phyloP scores from a whole-genome alignment of 2,888 invertebrate species.

The Macaria notata region DNA sequence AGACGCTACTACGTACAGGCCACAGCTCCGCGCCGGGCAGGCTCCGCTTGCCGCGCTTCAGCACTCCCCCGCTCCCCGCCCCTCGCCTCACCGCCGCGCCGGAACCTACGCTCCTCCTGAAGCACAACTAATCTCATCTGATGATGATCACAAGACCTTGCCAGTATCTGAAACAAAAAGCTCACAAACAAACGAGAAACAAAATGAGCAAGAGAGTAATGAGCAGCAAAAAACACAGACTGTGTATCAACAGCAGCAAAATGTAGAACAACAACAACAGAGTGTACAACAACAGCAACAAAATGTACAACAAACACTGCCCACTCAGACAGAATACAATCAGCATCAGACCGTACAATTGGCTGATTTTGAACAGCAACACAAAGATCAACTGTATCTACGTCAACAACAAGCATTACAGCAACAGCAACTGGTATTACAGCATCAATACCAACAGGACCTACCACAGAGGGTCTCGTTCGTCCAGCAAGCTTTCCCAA shows the following conservation, averaged over 20 bases:
- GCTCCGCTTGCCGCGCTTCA: slow-evolving; percentile 46
- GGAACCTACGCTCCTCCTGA: slow-evolving; percentile 52
- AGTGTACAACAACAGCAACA: too few species aligned
- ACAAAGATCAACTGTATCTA: background rate
- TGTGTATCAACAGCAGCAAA: slow-evolving; percentile 11
- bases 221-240: too few species aligned
- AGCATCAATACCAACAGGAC: background rate
- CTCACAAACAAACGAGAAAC: slow-evolving; percentile 3
- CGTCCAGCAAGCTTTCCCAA: too few species aligned
- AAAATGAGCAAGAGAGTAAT: too few species aligned
- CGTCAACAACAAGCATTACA: background rate
- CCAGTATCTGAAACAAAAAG: slow-evolving; percentile 18
- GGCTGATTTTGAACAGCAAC: background rate
- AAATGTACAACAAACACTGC: too few species aligned
- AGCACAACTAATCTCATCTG: slow-evolving; percentile 43
- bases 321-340: too few species aligned
- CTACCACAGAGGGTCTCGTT: too few species aligned
- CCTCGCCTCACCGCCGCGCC: slow-evolving; percentile 63
- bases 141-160: background rate
- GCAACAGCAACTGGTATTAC: background rate
- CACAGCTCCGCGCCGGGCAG: slow-evolving; percentile 56
- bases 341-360: too few species aligned
- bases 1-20: slow-evolving; percentile 71
- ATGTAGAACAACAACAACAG: background rate
- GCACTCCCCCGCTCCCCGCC: slow-evolving; percentile 48